Percentiles rank a stretch among this genome's conserved stretches.
phyloP scores from a whole-genome alignment of 2,888 invertebrate species.

The Desoria tigrina region DNA sequence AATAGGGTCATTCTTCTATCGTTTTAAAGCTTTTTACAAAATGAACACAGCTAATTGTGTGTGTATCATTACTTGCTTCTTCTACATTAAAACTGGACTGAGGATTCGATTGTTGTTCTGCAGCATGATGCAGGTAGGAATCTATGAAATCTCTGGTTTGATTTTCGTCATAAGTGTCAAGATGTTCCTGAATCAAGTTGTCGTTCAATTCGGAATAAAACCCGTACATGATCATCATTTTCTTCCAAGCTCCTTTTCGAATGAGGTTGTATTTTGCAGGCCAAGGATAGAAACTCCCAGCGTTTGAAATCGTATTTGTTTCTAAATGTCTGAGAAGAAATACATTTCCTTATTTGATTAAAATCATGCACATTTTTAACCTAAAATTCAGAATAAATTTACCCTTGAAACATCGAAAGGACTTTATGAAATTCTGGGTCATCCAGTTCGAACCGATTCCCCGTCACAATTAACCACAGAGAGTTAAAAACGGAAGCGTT shows the following conservation, averaged over 20 bases:
- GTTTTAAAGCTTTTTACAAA: neutral
- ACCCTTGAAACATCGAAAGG: constrained; percentile 10
- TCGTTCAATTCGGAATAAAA: constrained; percentile 5
- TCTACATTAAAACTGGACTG: constrained; percentile 22
- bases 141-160: constrained; percentile 31
- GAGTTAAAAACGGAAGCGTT: constrained; percentile 35
- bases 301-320: neutral
- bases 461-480: constrained; percentile 21
- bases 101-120: neutral
- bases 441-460: constrained; percentile 28
- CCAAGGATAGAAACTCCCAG: constrained; percentile 24
- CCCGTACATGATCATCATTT: neutral
- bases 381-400: constrained; percentile 5
- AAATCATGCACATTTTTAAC: too few species aligned
- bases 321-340: constrained; percentile 9
- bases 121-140: constrained; percentile 26
- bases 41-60: neutral
- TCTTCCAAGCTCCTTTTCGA: constrained; percentile 17
- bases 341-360: constrained; percentile 10
- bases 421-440: constrained; percentile 25
- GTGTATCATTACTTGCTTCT: constrained; percentile 29
- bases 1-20: neutral
- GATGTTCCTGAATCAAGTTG: constrained; percentile 23
- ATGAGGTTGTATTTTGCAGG: constrained; percentile 33
- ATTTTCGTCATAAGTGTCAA: constrained; percentile 12